phyloP scores from a whole-genome alignment of 37 sponge, comb jelly and placozoan species.

The Corticium candelabrum region DNA sequence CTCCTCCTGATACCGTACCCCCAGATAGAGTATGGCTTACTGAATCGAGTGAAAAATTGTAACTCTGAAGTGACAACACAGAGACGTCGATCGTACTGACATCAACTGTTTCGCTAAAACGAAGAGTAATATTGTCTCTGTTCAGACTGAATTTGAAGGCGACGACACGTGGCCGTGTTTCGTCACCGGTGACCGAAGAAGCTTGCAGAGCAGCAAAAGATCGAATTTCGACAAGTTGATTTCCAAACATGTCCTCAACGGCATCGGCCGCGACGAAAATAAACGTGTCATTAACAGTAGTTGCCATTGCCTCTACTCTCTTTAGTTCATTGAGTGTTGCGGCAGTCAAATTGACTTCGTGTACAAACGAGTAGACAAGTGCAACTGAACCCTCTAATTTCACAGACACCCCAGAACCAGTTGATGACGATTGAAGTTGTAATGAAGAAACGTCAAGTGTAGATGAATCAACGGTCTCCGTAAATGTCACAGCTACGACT shows the following conservation, averaged over 20 bases:
- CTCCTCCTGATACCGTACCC: background rate
- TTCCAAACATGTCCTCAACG: constrained; percentile 50
- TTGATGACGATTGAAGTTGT: background rate
- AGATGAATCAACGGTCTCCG: constrained; percentile 55
- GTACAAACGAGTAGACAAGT: background rate
- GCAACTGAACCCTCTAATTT: background rate
- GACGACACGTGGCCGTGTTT: constrained; percentile 28
- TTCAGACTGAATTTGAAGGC: constrained; percentile 44
- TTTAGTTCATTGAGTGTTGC: background rate
- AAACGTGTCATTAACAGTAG: constrained; percentile 41
- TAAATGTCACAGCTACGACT: constrained; percentile 12
- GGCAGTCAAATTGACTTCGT: background rate
- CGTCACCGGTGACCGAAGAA: constrained; percentile 25
- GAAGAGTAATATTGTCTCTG: constrained; percentile 51
- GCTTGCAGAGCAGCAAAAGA: constrained; percentile 37
- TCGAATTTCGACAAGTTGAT: constrained; percentile 30
- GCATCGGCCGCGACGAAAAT: constrained; percentile 31
- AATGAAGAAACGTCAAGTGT: constrained; percentile 3
- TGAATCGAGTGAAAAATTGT: background rate
- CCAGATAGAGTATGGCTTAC: background rate
- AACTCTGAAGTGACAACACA: background rate
- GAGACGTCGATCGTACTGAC: constrained; percentile 27
- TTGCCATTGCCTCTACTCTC: constrained; percentile 10
- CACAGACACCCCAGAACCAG: background rate
- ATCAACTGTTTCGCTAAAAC: constrained; percentile 48